Conservation (phyloP, 1,140 invertebrate species). For the Pentalonia nigronervosa region DNA sequence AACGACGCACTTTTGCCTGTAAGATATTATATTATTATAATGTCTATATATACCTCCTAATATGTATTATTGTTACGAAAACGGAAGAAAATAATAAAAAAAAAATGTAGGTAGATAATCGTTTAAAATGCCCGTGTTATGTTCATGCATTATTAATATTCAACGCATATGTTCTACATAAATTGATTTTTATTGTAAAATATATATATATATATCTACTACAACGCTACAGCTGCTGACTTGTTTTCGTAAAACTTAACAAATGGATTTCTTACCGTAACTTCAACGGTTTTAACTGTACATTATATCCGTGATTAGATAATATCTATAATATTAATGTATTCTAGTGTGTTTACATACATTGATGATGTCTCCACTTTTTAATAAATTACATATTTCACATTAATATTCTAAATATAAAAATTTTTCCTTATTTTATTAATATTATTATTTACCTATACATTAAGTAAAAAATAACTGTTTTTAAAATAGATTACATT, state of each 20-base stretch:
- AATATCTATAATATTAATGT: background rate
- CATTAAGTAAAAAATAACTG: background rate
- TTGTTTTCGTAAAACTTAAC: background rate
- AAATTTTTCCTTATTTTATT: background rate
- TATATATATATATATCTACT: background rate
- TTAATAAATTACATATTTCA: background rate
- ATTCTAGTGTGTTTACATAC: background rate
- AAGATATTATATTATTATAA: no score
- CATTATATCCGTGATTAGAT: background rate
- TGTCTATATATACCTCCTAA: no score
- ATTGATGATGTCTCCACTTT: background rate
- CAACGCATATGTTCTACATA: slow-evolving; percentile 9
- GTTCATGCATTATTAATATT: slow-evolving; percentile 13
- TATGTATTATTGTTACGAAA: background rate
- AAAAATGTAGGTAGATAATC: slow-evolving; percentile 1
- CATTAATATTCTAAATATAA: background rate
- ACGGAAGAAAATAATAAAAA: background rate
- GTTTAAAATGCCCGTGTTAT: background rate
- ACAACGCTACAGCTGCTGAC: background rate
- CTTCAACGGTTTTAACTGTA: background rate
- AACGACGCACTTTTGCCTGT: background rate
- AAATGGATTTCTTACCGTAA: background rate
- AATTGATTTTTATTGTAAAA: slow-evolving; percentile 10
- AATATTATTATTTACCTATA: background rate
- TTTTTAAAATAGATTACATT: background rate